Percentiles rank a stretch among this genome's conserved stretches.
phyloP scores from a whole-genome alignment of 2,888 invertebrate genomes.

The Prosopocoilus inquinatus region DNA sequence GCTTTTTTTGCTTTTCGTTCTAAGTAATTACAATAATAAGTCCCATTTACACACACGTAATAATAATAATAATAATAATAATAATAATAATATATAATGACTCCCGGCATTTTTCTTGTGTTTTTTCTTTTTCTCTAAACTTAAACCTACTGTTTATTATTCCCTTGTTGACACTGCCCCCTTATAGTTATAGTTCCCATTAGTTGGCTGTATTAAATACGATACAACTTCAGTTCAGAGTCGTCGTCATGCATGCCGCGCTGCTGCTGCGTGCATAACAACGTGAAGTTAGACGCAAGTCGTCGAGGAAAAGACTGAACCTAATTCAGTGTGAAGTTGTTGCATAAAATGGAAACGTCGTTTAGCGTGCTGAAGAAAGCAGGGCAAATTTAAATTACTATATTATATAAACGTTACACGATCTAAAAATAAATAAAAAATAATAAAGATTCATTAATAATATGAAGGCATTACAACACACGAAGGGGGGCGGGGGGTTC shows the following conservation, averaged over 20 bases:
- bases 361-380: not conserved
- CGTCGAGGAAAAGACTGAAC: too few species aligned
- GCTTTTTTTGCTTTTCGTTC: too few species aligned
- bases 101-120: conserved; percentile 14
- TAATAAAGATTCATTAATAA: too few species aligned
- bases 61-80: too few species aligned
- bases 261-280: too few species aligned
- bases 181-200: not conserved
- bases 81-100: too few species aligned
- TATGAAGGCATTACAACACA: too few species aligned
- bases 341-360: not conserved
- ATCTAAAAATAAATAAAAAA: too few species aligned
- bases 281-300: too few species aligned
- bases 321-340: too few species aligned
- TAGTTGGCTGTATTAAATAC: not conserved
- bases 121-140: conserved; percentile 1
- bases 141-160: conserved; percentile 10
- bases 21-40: conserved; percentile 13
- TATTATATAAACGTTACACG: not conserved
- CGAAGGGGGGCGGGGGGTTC: too few species aligned
- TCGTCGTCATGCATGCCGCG: too few species aligned
- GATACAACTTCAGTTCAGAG: conserved; percentile 2
- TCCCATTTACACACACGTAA: conserved; percentile 5
- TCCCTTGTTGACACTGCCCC: conserved; percentile 4
- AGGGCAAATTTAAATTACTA: not conserved